A percentile compares a stretch with the other conserved stretches of the same genome.
phyloP scores from a whole-genome alignment of 2,797 vertebrate genomes.

The Anguilla anguilla region DNA sequence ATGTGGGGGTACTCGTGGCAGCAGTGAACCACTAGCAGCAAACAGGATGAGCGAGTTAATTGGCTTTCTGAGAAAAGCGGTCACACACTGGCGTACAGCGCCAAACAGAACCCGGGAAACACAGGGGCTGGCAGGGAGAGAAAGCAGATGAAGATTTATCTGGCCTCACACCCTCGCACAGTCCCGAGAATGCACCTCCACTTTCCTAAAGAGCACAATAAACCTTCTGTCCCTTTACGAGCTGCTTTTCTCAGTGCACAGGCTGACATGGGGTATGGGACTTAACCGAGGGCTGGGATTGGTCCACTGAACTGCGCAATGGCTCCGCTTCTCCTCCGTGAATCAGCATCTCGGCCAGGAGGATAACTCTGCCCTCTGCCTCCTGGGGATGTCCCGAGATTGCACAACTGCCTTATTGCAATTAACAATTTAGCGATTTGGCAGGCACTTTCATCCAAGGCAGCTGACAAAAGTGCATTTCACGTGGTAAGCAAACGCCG shows the following conservation, averaged over 20 bases:
- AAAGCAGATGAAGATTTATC: background rate
- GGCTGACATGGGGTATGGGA: background rate
- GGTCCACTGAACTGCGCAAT: background rate
- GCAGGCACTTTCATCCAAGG: background rate
- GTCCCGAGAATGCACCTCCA: background rate
- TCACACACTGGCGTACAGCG: background rate
- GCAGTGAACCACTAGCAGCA: background rate
- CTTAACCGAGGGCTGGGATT: background rate
- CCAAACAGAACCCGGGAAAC: background rate
- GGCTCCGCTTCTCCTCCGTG: background rate
- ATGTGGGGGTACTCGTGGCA: background rate
- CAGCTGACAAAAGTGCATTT: background rate
- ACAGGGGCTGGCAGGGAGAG: background rate
- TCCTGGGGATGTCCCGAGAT: background rate
- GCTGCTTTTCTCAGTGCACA: background rate
- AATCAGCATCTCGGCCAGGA: background rate
- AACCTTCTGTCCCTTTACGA: background rate
- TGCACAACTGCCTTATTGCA: background rate
- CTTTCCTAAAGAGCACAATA: conserved; percentile 6
- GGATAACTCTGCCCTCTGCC: background rate
- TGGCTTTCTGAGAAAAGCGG: background rate
- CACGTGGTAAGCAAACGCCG: background rate
- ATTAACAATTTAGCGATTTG: background rate
- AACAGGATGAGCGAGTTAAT: conserved; percentile 5
- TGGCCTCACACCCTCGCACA: background rate